phyloP scores from a whole-genome alignment of 2,113 vertebrate species.

The Microtus pennsylvanicus region DNA sequence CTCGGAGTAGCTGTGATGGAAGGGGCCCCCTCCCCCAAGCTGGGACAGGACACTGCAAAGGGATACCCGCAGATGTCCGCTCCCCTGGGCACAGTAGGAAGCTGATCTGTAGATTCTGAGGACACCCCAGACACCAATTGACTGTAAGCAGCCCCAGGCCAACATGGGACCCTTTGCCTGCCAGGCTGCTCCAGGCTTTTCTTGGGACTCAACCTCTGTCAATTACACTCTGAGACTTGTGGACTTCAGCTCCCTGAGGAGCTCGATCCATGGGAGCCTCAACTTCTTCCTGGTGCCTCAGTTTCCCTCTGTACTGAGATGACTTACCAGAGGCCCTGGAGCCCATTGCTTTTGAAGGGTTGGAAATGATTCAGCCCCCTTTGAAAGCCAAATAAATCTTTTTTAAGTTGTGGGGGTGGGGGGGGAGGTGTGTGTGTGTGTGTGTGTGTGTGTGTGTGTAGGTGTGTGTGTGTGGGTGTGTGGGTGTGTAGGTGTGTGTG shows the following conservation, averaged over 20 bases:
- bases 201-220: background rate
- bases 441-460: too few relatives aligned
- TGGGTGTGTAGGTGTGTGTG: too few relatives aligned
- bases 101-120: background rate
- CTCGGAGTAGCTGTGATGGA: background rate
- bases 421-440: too few relatives aligned
- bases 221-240: background rate
- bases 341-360: accelerated
- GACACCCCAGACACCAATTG: background rate
- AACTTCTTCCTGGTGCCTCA: background rate
- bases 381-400: background rate
- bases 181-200: background rate
- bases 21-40: background rate
- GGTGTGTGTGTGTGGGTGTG: too few relatives aligned
- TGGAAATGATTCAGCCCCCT: background rate
- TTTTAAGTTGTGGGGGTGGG: background rate
- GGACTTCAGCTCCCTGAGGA: too few relatives aligned
- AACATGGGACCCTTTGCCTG: background rate
- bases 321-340: background rate
- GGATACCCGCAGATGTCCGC: background rate
- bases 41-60: background rate
- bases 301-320: constrained; percentile 8
- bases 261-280: background rate
- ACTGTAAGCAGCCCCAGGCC: background rate
- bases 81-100: background rate